phyloP scores from a whole-genome alignment of 53 echinoderm and acorn worm genomes.

The Zoroaster sp. region DNA sequence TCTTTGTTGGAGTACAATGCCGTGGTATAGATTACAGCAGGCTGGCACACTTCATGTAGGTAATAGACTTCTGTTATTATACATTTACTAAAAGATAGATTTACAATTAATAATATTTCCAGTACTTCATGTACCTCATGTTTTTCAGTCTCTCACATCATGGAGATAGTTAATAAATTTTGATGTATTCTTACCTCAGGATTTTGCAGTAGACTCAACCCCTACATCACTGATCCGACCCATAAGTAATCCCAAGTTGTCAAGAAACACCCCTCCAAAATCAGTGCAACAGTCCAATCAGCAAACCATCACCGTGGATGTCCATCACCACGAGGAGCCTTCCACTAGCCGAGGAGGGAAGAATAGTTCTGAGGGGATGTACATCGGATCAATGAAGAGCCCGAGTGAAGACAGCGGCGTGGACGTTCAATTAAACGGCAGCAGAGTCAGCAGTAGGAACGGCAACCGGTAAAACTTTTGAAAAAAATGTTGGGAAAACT shows the following conservation, averaged over 20 bases:
- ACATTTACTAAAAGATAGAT: too few species aligned
- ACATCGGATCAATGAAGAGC: constrained; percentile 74
- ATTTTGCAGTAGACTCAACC: constrained; percentile 55
- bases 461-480: constrained; percentile 36
- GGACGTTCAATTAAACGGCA: constrained; percentile 59
- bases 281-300: constrained; percentile 66
- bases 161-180: too few species aligned
- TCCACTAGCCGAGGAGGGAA: constrained; percentile 55
- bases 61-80: too few species aligned
- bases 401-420: constrained; percentile 98
- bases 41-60: too few species aligned
- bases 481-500: neutral
- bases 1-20: too few species aligned
- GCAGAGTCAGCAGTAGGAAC: constrained; percentile 42
- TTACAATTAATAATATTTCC: too few species aligned
- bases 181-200: constrained; percentile 30
- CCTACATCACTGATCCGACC: constrained; percentile 56
- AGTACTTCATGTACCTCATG: too few species aligned
- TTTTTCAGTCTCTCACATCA: too few species aligned
- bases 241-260: constrained; percentile 2
- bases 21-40: too few species aligned
- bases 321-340: constrained; percentile 72
- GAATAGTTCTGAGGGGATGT: constrained; percentile 53
- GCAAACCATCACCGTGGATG: constrained; percentile 80
- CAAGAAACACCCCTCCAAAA: constrained; percentile 51